Conservation (phyloP, 1,140 invertebrate species). For the Phortica variegata region DNA sequence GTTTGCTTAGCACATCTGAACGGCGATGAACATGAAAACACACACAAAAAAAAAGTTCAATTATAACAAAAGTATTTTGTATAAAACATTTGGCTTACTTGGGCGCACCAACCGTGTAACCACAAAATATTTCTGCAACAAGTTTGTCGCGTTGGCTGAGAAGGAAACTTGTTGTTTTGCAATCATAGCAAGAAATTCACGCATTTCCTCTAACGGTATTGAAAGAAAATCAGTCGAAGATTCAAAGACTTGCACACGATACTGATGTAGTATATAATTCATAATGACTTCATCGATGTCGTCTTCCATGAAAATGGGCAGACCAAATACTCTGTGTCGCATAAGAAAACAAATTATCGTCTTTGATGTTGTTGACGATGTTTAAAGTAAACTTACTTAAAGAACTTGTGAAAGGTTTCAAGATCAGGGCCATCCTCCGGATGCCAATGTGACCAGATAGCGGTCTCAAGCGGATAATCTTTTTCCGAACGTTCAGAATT, state of each 20-base stretch:
- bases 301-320: conserved; percentile 40
- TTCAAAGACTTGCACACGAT: conserved; percentile 3
- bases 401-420: conserved; percentile 16
- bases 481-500: conserved; percentile 14
- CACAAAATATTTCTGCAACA: conserved; percentile 45
- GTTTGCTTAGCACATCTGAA: conserved; percentile 42
- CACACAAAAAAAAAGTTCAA: neutral
- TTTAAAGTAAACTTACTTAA: conserved; percentile 14
- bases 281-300: conserved; percentile 23
- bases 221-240: conserved; percentile 21
- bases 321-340: conserved; percentile 43
- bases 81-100: conserved; percentile 19
- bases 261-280: conserved; percentile 22
- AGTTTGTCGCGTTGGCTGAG: conserved; percentile 17
- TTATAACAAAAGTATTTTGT: conserved; percentile 11
- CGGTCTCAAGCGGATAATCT: conserved; percentile 27
- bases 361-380: neutral
- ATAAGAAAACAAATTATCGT: neutral
- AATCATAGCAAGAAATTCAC: conserved; percentile 23
- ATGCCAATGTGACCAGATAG: conserved; percentile 47
- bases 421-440: conserved; percentile 21
- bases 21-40: conserved; percentile 1
- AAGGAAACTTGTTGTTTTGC: conserved; percentile 29
- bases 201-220: conserved; percentile 32
- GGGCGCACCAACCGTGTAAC: conserved; percentile 30